Percentiles rank a stretch among this genome's conserved stretches.
phyloP scores from a whole-genome alignment of 2,113 vertebrate species.

The Papio anubis region DNA sequence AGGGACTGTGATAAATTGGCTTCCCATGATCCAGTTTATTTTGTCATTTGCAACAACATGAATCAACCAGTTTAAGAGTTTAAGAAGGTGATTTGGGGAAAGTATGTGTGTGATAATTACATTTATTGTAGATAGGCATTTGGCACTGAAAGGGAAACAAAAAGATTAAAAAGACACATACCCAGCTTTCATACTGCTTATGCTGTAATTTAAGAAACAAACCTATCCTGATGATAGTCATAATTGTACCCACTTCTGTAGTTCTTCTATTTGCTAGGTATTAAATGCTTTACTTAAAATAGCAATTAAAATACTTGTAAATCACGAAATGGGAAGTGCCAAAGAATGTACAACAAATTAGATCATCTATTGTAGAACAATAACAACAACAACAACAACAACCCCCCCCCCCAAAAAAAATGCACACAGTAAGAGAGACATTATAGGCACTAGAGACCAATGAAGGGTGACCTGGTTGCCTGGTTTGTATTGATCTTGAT shows the following conservation, averaged over 20 bases:
- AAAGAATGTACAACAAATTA: neutral
- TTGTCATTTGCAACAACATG: neutral
- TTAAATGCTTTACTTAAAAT: slow-evolving; percentile 35
- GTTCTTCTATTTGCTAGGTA: neutral
- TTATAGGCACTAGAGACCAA: neutral
- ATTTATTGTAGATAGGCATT: neutral
- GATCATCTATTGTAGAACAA: neutral
- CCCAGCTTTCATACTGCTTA: neutral
- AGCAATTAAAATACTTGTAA: neutral
- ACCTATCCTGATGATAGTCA: neutral
- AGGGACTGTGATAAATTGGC: neutral
- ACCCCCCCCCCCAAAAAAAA: neutral
- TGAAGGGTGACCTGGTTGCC: slow-evolving; percentile 22
- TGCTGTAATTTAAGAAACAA: neutral
- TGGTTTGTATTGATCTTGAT: slow-evolving; percentile 55
- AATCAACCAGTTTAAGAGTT: slow-evolving; percentile 23
- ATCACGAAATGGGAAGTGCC: neutral
- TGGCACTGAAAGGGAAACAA: neutral
- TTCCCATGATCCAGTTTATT: slow-evolving; percentile 6
- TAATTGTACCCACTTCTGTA: neutral
- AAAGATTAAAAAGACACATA: neutral
- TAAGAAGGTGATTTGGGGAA: neutral
- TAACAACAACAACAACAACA: no score
- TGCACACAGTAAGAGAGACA: neutral
- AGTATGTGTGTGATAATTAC: neutral